Evolutionary conservation across 92 coral and sea anemone species (phyloP).

Genomic region (Heteractis magnifica): DNA sequence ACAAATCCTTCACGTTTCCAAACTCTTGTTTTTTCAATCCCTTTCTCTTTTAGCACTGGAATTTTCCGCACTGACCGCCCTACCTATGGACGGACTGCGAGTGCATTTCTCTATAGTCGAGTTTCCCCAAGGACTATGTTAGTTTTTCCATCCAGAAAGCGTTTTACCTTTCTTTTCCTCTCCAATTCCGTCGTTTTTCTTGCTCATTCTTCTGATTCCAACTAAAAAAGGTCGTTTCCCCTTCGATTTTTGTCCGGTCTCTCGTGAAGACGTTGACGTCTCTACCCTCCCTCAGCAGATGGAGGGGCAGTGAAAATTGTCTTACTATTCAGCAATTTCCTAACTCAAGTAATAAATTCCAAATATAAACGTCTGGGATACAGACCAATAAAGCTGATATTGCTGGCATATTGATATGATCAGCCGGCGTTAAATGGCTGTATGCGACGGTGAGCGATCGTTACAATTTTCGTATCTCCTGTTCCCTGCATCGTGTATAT

Average conservation of each 20-base stretch:
- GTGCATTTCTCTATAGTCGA: too few species aligned
- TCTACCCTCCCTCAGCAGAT: background rate
- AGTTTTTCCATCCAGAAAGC: background rate
- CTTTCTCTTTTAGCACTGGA: background rate
- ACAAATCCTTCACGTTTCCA: background rate
- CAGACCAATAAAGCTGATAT: background rate
- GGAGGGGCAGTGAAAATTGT: background rate
- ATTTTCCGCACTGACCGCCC: background rate
- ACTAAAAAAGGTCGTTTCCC: background rate
- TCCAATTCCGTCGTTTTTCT: background rate
- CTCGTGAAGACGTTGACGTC: background rate
- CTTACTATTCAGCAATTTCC: conserved; percentile 6
- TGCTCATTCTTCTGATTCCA: background rate
- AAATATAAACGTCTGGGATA: conserved; percentile 12
- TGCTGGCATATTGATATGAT: background rate
- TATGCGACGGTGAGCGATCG: conserved; percentile 67
- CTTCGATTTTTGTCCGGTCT: background rate
- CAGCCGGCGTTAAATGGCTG: conserved; percentile 45
- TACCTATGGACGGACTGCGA: too few species aligned
- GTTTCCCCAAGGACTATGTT: too few species aligned
- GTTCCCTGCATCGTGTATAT: conserved; percentile 64
- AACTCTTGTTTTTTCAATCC: background rate
- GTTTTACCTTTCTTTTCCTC: background rate
- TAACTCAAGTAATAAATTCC: conserved; percentile 15
- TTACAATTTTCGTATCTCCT: conserved; percentile 79